Evolutionary conservation across 37 sponge, comb jelly and placozoan genomes (phyloP).

Genomic region (Dysidea cf. avara): DNA sequence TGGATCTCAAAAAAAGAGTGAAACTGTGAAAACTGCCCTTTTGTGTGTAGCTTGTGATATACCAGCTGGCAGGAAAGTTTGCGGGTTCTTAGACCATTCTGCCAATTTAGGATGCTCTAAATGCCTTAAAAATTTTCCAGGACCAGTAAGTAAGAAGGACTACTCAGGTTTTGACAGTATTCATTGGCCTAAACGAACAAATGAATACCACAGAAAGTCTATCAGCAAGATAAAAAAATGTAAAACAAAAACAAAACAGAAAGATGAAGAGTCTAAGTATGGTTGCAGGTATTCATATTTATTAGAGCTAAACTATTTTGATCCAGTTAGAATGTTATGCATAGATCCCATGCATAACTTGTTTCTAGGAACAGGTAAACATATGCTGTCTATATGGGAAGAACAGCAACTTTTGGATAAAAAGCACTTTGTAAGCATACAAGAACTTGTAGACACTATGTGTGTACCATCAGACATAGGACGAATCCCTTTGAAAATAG

Average conservation of each 20-base stretch:
- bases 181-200: conserved; percentile 13
- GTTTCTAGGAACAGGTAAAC: conserved; percentile 34
- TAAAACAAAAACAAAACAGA: not conserved
- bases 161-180: conserved; percentile 14
- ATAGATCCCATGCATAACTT: conserved; percentile 33
- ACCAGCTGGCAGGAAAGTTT: conserved; percentile 47
- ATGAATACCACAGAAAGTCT: not conserved
- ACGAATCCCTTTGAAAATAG: conserved; percentile 16
- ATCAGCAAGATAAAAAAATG: not conserved
- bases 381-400: conserved; percentile 25
- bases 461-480: conserved; percentile 20
- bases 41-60: conserved; percentile 51
- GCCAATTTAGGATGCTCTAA: conserved; percentile 22
- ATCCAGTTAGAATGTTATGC: not conserved
- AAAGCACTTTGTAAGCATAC: conserved; percentile 4
- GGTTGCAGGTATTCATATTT: conserved; percentile 8
- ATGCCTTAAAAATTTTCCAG: conserved; percentile 17
- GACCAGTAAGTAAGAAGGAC: conserved; percentile 7
- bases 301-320: conserved; percentile 22
- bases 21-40: conserved; percentile 16
- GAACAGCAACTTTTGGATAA: not conserved
- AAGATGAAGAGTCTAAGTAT: not conserved
- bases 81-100: conserved; percentile 35
- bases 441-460: conserved; percentile 11
- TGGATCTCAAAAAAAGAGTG: no score